Conservation (phyloP, 2,797 vertebrate species). For the Squalus acanthias region DNA sequence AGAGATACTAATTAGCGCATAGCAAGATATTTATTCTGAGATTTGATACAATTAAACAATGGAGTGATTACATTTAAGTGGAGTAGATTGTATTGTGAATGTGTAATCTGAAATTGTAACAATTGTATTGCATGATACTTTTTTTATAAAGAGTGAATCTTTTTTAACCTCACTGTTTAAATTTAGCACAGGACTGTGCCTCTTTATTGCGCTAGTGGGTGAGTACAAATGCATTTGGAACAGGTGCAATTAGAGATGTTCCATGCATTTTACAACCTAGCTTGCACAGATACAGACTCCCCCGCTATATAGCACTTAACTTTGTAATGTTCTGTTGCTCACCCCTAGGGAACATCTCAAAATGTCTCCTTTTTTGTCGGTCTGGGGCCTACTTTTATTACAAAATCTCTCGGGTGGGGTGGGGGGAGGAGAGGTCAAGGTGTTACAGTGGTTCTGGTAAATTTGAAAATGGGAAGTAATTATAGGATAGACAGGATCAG, state of each 20-base stretch:
- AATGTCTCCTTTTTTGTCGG: background rate
- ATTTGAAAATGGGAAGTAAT: background rate
- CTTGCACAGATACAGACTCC: background rate
- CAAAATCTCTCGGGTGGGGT: background rate
- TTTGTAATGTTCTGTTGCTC: background rate
- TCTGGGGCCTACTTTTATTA: no score
- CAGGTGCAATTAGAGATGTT: background rate
- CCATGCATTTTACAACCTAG: background rate
- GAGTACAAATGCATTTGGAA: conserved; percentile 47
- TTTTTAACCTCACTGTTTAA: conserved; percentile 41
- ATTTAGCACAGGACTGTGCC: conserved; percentile 54
- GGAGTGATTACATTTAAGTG: background rate
- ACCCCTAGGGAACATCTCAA: background rate
- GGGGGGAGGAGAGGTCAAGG: background rate
- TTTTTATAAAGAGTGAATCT: background rate
- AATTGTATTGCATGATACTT: background rate
- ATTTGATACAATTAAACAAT: background rate
- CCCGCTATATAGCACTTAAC: background rate
- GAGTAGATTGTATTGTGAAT: no score
- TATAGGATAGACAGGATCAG: background rate
- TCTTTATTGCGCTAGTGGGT: conserved; percentile 55
- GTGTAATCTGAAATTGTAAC: conserved; percentile 24
- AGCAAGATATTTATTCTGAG: background rate
- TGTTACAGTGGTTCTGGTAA: background rate
- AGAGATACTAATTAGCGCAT: background rate